Conservation (phyloP, 2,113 vertebrate species). For the Xyliphius kryptos region DNA sequence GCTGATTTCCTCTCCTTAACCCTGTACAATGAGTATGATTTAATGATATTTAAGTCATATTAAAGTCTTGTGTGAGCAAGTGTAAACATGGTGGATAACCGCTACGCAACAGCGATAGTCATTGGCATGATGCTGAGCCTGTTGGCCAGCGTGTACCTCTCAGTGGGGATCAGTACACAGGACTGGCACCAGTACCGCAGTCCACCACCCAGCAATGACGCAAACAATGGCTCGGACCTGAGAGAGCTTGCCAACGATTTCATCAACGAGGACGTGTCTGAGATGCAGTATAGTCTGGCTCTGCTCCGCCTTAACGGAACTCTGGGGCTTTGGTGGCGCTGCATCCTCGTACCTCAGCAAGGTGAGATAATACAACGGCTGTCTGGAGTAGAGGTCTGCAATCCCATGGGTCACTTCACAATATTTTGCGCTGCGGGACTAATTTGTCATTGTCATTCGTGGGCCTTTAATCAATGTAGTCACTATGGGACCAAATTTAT, state of each 20-base stretch:
- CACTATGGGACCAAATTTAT: no score
- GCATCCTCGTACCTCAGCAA: constrained; percentile 66
- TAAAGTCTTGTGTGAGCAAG: no score
- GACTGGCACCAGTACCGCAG: constrained; percentile 91
- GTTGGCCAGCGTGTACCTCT: constrained; percentile 89
- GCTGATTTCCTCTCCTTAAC: no score
- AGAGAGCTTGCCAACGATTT: constrained; percentile 57
- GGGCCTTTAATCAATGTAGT: no score
- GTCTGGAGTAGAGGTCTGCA: no score
- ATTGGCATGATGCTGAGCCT: constrained; percentile 93
- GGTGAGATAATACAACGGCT: no score
- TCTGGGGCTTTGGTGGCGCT: constrained; percentile 85
- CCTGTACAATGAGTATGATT: no score
- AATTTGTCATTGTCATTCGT: no score
- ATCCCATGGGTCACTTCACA: no score
- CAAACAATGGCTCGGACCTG: constrained; percentile 61
- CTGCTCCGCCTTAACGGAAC: constrained; percentile 81
- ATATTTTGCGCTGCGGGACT: no score
- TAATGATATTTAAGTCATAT: no score
- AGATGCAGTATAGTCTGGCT: constrained; percentile 69
- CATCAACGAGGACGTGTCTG: constrained; percentile 60
- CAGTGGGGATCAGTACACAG: constrained; percentile 85
- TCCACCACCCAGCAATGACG: constrained; percentile 57
- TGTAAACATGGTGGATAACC: constrained; percentile 83
- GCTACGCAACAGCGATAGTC: constrained; percentile 90